phyloP scores from a whole-genome alignment of 2,797 vertebrate species.

The Erithacus rubecula region DNA sequence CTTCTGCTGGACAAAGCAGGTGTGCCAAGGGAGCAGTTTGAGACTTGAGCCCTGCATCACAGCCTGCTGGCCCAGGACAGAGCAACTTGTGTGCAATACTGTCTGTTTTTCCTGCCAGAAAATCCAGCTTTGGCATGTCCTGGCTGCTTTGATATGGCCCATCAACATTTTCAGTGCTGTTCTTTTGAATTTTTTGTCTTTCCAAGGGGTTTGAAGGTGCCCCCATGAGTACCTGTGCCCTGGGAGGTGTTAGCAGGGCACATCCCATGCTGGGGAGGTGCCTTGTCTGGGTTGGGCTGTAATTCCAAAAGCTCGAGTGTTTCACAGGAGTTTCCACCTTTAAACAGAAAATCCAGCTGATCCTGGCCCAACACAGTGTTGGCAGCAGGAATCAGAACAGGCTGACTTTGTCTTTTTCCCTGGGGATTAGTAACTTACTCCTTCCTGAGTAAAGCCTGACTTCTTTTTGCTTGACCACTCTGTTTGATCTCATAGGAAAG shows the following conservation, averaged over 20 bases:
- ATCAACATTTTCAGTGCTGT: neutral
- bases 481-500: neutral
- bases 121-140: neutral
- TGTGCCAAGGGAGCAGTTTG: neutral
- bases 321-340: neutral
- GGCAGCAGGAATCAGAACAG: neutral
- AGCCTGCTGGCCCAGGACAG: neutral
- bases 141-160: neutral
- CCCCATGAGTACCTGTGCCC: neutral
- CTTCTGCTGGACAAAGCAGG: neutral
- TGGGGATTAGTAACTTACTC: neutral
- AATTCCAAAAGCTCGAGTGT: neutral
- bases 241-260: neutral
- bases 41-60: rapidly evolving
- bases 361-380: neutral
- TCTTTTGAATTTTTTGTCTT: neutral
- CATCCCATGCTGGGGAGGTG: neutral
- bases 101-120: neutral
- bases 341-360: neutral
- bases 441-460: neutral
- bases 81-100: neutral
- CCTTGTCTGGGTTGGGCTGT: neutral
- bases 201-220: neutral
- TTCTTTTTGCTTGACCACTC: neutral
- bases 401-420: neutral